A percentile compares a stretch with the other conserved stretches of the same genome.
These are phyloP conservation scores for Halictus rubicundus DNA, from an alignment of 1,140 invertebrate species.

Conservation along the genomic window DNA sequence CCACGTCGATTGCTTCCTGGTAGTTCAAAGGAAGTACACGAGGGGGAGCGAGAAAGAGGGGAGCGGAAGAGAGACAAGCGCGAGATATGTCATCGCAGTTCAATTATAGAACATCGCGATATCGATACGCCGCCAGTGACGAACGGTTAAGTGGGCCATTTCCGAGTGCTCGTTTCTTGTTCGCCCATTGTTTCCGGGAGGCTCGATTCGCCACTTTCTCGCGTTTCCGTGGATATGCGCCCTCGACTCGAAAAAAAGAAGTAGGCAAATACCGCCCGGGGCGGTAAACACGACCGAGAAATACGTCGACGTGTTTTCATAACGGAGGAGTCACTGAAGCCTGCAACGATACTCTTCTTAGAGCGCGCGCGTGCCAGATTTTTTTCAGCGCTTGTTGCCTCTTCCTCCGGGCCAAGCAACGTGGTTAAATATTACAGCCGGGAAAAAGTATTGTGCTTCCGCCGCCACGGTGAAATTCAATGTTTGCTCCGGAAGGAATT, in stretches of 20 bases:
- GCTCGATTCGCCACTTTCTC: constrained; percentile 56
- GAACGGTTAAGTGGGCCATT: constrained; percentile 58
- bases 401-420: too few species aligned
- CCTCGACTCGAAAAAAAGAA: constrained; percentile 22
- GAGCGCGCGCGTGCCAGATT: too few species aligned
- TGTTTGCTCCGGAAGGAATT: too few species aligned
- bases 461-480: too few species aligned
- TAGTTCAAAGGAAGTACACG: not conserved
- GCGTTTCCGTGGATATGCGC: constrained; percentile 4
- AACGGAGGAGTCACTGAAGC: not conserved
- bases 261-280: not conserved
- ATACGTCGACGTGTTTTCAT: not conserved
- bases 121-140: constrained; percentile 57
- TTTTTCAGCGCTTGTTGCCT: too few species aligned
- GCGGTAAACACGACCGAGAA: not conserved
- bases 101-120: constrained; percentile 47
- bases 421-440: too few species aligned
- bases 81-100: constrained; percentile 8
- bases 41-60: not conserved
- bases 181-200: constrained; percentile 55
- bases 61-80: too few species aligned
- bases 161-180: constrained; percentile 54
- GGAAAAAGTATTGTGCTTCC: too few species aligned
- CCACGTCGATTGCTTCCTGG: constrained; percentile 7
- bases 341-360: not conserved